Evolutionary conservation across 2,888 invertebrate genomes (phyloP), one percentile per base, ranked within the genome.

Genomic region (Ganaspis brasiliensis): DNA sequence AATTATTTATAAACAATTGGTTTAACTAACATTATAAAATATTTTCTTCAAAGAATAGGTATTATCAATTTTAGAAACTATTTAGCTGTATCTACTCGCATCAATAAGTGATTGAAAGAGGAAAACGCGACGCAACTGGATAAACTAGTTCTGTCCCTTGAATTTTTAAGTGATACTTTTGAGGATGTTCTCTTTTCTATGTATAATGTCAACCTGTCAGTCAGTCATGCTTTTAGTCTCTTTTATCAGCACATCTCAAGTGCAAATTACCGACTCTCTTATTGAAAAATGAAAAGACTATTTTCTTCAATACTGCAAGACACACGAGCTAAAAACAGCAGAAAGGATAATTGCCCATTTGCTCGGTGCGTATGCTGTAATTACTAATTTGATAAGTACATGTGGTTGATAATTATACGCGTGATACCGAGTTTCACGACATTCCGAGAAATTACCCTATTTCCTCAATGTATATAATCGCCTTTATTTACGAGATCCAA

Each of bases 141-240:
- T 76, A 76, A 80, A 80, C 80, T 76, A 45, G 80, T 80, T 78
- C 63, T 56, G 78, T 80, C 78, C 80, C 67, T 80, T 80, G 78
- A 76, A 80, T 78, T 78, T 80, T 80, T 78, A 80, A 80, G 76
- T 78, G 76, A 76, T 73, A 71, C 40, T 57, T 63, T 63, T 40
- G 67, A 72, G 72, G 35, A 57, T 74, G 31, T 52, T 67, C 45
- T 9, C 45, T 67, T 67, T 40, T 67, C 49, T 45, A 8, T 49
- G 24, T 40, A 63, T 24, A 40, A 67, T 67, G 45, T 67, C 67
- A 45, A 67, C 40, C 45, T n/a, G 45, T 67, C 67, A 67, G 57
- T 59, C 57, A 59, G 40, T 12, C 21, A 45, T 21, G 37, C 19
- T 40, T 67, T 67, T 21, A 67, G 21, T n/a, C 63, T 67, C 63